Percentiles rank a stretch among this genome's conserved stretches.
These are phyloP conservation scores for Drosophila paulistorum DNA, from an alignment of 1,140 invertebrate species.

Conservation along the genomic window DNA sequence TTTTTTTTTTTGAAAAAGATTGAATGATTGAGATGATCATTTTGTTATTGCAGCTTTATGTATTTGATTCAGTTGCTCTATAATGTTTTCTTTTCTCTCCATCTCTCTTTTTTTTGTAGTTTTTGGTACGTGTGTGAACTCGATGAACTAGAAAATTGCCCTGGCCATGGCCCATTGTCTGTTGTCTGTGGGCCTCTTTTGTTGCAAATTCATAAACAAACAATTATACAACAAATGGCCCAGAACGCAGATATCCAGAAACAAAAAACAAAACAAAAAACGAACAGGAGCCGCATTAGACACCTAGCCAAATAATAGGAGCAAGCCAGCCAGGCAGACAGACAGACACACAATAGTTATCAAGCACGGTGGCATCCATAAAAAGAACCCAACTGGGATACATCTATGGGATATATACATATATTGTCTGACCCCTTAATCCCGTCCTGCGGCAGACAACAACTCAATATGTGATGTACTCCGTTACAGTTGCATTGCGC, in stretches of 20 bases:
- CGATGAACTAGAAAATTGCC: conserved; percentile 64
- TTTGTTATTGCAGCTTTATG: conserved; percentile 75
- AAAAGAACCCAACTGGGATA: neutral
- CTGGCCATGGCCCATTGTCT: conserved; percentile 72
- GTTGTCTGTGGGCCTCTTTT: conserved; percentile 34
- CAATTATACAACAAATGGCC: conserved; percentile 72
- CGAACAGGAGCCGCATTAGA: conserved; percentile 49
- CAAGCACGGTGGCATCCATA: conserved; percentile 69
- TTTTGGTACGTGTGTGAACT: conserved; percentile 75
- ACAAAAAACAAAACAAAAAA: conserved; percentile 8
- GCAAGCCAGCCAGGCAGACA: conserved; percentile 6
- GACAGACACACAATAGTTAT: conserved; percentile 40
- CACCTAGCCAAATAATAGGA: conserved; percentile 64
- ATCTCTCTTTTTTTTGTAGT: conserved; percentile 13
- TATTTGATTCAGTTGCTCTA: conserved; percentile 60
- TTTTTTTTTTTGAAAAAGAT: conserved; percentile 16
- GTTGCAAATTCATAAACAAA: conserved; percentile 75
- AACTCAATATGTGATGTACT: conserved; percentile 54
- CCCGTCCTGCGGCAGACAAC: conserved; percentile 67
- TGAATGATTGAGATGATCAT: conserved; percentile 40
- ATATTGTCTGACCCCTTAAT: conserved; percentile 63
- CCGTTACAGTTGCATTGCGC: conserved; percentile 65
- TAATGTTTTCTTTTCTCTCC: neutral
- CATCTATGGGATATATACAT: neutral
- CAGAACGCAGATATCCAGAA: conserved; percentile 42